Base-by-base conservation (phyloP, 1,140 invertebrate genomes). In the Drosophila watanabei region DNA sequence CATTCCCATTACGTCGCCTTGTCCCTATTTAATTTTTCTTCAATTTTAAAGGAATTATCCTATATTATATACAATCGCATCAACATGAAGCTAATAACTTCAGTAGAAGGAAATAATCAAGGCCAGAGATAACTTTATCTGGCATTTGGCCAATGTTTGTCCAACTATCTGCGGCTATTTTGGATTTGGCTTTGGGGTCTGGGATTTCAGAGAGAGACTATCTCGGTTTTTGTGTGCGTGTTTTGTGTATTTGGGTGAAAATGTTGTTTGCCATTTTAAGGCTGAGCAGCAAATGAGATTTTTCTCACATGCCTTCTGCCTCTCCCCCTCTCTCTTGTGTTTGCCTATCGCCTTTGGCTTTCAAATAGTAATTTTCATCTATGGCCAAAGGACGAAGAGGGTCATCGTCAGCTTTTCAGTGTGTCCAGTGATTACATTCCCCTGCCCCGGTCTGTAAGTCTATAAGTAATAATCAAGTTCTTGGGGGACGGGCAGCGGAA, bases 401-500 rank as follows among this genome's bases (percentile, higher is more conserved):
- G 62, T 66, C 45, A 33, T 45, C 32, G 39, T 39, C 46, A 24
- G 35, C 18, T 32, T 51, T 33, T 16, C 39, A 48, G 63, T 49
- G 46, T 45, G 54, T 60, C 41, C 75, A 78, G 65, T 78, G 56
- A 70, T 70, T 79, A 70, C 75, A 78, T 32, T 24, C 18, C 63
- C 45, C 24, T 13, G 46, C 51, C 51, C 39, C 9, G 32, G 16
- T 30, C 68, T 20, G 68, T 57, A 59, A 69, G 75, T 78, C 75
- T 60, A 69, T 69, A 78, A 70, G 75, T 78, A 78, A 78, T 78
- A 78, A 78, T 78, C 75, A 78, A 78, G 64, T 70, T 71, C 46
- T 63, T 71, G 68, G 18, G 45, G 16, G 45, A 24, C 1, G 33
- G 39, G 24, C 61, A 24, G 64, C 59, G 48, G 46, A 69, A 71